Percentiles rank a stretch among this genome's conserved stretches.
Conservation (phyloP, 2,113 vertebrate species). For the Puma concolor region DNA sequence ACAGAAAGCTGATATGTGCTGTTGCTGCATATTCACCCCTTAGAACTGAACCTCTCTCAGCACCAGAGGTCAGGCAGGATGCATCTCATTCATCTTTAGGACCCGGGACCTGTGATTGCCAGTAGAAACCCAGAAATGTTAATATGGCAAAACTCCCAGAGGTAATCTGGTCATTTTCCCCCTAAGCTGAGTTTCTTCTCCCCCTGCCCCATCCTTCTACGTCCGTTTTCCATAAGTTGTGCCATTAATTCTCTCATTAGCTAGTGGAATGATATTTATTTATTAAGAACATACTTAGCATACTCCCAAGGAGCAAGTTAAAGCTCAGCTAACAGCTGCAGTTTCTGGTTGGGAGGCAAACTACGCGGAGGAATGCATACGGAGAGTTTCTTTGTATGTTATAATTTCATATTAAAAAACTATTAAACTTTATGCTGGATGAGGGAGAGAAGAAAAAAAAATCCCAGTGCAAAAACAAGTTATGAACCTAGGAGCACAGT, state of each 20-base stretch:
- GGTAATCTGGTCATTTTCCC: background rate
- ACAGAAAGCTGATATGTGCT: accelerated
- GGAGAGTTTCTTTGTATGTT: constrained; percentile 25
- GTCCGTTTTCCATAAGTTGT: background rate
- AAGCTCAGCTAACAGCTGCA: constrained; percentile 45
- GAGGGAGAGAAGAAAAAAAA: constrained; percentile 44
- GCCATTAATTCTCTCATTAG: constrained; percentile 59
- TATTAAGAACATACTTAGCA: constrained; percentile 68
- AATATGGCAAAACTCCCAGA: background rate
- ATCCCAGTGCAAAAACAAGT: constrained; percentile 18
- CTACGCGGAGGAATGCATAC: background rate
- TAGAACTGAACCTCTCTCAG: background rate
- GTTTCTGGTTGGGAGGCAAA: constrained; percentile 59
- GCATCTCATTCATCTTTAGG: background rate
- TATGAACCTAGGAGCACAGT: constrained; percentile 49
- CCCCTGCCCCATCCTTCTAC: background rate
- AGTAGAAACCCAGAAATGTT: background rate
- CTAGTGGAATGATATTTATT: constrained; percentile 56
- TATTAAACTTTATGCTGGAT: constrained; percentile 58
- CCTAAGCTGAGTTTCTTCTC: background rate
- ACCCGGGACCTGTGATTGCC: background rate
- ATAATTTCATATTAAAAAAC: constrained; percentile 68
- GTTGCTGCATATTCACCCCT: background rate
- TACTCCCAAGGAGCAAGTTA: constrained; percentile 64
- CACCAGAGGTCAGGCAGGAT: background rate